Percentiles rank a stretch among this genome's conserved stretches.
phyloP scores from a whole-genome alignment of 1,140 invertebrate genomes.

The Uloborus diversus region DNA sequence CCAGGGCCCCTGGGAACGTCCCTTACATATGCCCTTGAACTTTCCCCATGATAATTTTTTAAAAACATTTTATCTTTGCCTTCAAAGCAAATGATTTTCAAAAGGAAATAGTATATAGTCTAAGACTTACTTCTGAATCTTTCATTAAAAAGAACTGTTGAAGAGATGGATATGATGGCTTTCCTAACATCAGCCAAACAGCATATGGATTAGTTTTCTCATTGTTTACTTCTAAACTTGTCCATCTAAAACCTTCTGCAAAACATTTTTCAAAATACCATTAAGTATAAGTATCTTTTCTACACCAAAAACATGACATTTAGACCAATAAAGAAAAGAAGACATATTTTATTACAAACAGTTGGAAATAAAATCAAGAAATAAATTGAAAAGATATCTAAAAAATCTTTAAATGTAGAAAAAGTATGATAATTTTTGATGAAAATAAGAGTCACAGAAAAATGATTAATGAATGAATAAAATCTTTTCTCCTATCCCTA shows the following conservation, averaged over 20 bases:
- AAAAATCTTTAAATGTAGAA: too few species aligned
- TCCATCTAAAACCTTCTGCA: not conserved
- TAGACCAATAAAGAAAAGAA: not conserved
- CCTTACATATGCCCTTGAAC: too few species aligned
- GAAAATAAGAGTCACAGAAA: too few species aligned
- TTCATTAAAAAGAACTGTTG: conserved; percentile 26
- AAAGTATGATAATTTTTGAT: too few species aligned
- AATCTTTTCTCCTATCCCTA: too few species aligned
- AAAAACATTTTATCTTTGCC: too few species aligned
- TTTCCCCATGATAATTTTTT: too few species aligned
- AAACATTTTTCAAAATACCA: not conserved
- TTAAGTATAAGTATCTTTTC: not conserved
- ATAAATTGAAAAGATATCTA: too few species aligned
- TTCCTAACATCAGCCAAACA: conserved; percentile 36
- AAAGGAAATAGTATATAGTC: too few species aligned
- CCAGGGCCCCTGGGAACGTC: too few species aligned
- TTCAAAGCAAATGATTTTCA: too few species aligned
- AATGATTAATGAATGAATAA: too few species aligned
- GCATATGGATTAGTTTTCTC: conserved; percentile 34
- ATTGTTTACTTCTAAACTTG: conserved; percentile 33
- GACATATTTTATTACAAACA: not conserved
- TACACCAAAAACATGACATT: not conserved
- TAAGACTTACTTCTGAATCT: conserved; percentile 15
- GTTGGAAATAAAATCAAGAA: not conserved
- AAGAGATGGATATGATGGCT: conserved; percentile 27